Evolutionary conservation across 2,888 invertebrate species (phyloP).

Genomic region (Drosophila dives): DNA sequence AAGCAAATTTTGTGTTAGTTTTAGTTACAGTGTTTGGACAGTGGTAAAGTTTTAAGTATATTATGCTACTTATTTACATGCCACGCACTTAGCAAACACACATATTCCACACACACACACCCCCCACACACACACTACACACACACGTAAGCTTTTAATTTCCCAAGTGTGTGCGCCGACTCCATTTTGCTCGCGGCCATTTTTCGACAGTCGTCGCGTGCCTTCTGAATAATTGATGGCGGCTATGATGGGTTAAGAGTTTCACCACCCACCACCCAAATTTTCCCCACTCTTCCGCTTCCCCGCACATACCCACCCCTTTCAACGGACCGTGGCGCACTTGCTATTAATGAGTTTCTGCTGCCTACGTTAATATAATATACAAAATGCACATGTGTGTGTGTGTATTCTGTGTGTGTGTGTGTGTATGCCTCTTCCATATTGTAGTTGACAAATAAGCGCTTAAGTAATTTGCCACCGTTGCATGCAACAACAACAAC

Average conservation of each 20-base stretch:
- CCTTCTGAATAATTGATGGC: constrained; percentile 69
- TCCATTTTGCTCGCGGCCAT: constrained; percentile 64
- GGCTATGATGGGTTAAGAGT: constrained; percentile 62
- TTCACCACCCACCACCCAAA: background rate
- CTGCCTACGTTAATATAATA: constrained; percentile 63
- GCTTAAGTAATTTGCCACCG: constrained; percentile 76
- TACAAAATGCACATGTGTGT: constrained; percentile 21
- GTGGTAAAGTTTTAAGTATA: constrained; percentile 24
- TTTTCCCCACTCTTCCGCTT: background rate
- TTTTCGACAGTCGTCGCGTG: constrained; percentile 66
- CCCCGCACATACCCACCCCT: background rate
- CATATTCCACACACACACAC: constrained; percentile 5
- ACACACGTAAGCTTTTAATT: constrained; percentile 49
- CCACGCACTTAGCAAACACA: constrained; percentile 10
- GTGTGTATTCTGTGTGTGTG: constrained; percentile 26
- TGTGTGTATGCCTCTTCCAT: constrained; percentile 38
- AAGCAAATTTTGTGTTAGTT: background rate
- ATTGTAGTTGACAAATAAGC: constrained; percentile 76
- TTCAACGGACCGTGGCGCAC: constrained; percentile 28
- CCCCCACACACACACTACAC: constrained; percentile 15
- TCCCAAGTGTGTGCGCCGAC: constrained; percentile 62
- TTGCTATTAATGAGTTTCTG: constrained; percentile 74
- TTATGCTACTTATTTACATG: constrained; percentile 37
- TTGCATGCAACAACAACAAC: constrained; percentile 25
- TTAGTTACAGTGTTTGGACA: constrained; percentile 19